phyloP scores from a whole-genome alignment of 2,888 invertebrate genomes.

The Heliconius erato region DNA sequence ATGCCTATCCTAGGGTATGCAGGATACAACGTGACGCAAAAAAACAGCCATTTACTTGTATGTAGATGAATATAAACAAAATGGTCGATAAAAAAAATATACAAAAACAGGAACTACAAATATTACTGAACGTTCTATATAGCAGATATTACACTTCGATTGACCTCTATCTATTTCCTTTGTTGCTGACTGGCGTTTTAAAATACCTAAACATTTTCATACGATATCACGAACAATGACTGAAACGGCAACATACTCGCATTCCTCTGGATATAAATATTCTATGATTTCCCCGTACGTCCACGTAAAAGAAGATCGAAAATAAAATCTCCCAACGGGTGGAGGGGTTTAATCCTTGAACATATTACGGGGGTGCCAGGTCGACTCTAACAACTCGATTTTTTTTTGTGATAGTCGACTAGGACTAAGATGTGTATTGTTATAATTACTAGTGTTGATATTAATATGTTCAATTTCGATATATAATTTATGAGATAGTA shows the following conservation, averaged over 20 bases:
- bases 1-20: no score
- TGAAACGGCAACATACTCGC: slow-evolving; percentile 41
- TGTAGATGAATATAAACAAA: no score
- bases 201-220: slow-evolving; percentile 31
- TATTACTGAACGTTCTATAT: background rate
- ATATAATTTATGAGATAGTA: no score
- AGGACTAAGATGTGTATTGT: slow-evolving; percentile 48
- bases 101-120: background rate
- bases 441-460: no score
- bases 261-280: slow-evolving; percentile 52
- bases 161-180: slow-evolving; percentile 23
- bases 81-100: background rate
- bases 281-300: slow-evolving; percentile 65
- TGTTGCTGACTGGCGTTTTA: slow-evolving; percentile 16
- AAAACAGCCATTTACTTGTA: no score
- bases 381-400: slow-evolving; percentile 69
- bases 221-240: slow-evolving; percentile 33
- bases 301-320: slow-evolving; percentile 77
- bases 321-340: slow-evolving; percentile 78
- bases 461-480: no score
- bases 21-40: no score
- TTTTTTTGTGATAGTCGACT: slow-evolving; percentile 72
- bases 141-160: slow-evolving; percentile 20
- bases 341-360: slow-evolving; percentile 74
- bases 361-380: slow-evolving; percentile 79